Base-by-base conservation (phyloP, 1,140 invertebrate species). In the Procambarus virginalis region DNA sequence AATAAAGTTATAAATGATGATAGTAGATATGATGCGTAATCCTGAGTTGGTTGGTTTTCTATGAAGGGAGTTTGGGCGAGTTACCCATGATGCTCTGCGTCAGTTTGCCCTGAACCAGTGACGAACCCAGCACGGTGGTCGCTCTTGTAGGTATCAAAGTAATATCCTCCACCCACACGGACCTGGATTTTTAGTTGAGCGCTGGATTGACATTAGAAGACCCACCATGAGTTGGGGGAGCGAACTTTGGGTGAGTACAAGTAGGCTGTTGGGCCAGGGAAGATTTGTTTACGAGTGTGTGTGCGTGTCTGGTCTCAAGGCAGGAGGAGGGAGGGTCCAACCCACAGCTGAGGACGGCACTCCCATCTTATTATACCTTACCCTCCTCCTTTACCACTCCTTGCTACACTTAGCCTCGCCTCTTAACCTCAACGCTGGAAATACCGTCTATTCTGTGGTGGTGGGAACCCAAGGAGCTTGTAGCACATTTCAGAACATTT, bases 171-270 rank as follows among this genome's bases (percentile, higher is more conserved):
- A 34, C 68, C 68, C 8, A 73, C 8, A 73, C 2, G 68, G 34
- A 73, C 34, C 68, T 73, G 68, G 68, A 73, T 73, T 73, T 34
- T 73, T 73, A 73, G 20, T 73, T 34, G 68, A 73, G 3, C 68
- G 5, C 68, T 73, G 68, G 68, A 73, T 34, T 73, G 22, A 73
- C 68, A 73, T 6, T 22, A 22, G 2, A 73, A 34, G 68, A 73
- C n/a, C 68, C 68, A 73, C n/a, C 68, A 73, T 73, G 68, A 73
- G 20, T 73, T 73, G 68, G 68, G 68, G 68, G 68, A 73, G 3
- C 4, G 68, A 73, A 20, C 68, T 73, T 45, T 73, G 68, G 68
- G 68, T 73, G 34, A 73, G 68, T 73, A 73, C n/a, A 73, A 17
- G 20, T 10, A 17, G 64, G 2, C 2, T 68, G 20, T 17, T 22